Percentiles rank a stretch among this genome's conserved stretches.
Conservation (phyloP, 2,797 vertebrate species). For the Gymnodraco acuticeps region DNA sequence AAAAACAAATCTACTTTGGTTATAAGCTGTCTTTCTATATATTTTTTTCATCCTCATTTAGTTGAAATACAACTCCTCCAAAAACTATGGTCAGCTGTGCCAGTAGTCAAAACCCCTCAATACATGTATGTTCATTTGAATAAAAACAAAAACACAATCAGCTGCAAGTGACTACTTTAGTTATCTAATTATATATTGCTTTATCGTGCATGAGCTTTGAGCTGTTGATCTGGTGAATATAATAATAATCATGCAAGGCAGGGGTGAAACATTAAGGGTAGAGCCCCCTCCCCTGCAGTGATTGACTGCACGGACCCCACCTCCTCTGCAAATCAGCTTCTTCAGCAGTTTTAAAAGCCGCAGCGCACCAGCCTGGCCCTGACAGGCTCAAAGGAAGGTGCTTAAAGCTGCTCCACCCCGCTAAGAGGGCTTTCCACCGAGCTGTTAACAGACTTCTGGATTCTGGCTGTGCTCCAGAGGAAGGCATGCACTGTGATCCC, state of each 20-base stretch:
- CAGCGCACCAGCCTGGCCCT: not conserved
- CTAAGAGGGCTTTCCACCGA: too few species aligned
- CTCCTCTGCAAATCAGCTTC: not conserved
- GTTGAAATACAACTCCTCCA: not conserved
- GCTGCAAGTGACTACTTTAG: not conserved
- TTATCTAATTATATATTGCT: constrained; percentile 4
- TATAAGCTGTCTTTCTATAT: too few species aligned
- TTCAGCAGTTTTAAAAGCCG: not conserved
- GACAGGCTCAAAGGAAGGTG: too few species aligned
- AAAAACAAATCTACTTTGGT: too few species aligned
- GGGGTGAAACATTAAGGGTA: not conserved
- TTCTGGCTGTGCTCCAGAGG: too few species aligned
- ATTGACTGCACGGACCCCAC: not conserved
- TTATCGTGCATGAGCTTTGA: constrained; percentile 7
- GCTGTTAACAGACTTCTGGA: too few species aligned
- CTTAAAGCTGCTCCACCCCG: too few species aligned
- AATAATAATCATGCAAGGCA: not conserved
- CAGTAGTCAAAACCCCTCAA: not conserved
- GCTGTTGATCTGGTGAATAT: not conserved
- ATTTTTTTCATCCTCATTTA: not conserved
- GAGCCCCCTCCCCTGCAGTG: not conserved
- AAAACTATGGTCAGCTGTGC: not conserved
- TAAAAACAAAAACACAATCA: too few species aligned
- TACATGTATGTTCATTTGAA: too few species aligned
- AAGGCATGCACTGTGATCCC: too few species aligned